Conservation (phyloP, 2,888 invertebrate genomes). For the Leucophora obtusa region DNA sequence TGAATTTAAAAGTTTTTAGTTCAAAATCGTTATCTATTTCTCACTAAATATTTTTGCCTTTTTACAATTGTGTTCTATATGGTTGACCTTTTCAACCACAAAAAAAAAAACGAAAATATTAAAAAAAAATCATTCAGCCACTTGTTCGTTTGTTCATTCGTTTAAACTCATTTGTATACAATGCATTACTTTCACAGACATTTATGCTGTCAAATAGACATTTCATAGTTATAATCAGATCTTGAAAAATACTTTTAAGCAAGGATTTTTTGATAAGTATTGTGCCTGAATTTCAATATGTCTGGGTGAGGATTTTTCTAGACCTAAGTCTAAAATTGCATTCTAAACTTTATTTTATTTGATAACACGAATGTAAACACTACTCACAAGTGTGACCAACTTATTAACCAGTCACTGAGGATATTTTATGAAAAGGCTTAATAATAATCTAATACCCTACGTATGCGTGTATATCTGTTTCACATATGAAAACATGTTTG, state of each 20-base stretch:
- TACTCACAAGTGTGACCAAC: too few species aligned
- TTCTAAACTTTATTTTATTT: too few species aligned
- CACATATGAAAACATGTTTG: neutral
- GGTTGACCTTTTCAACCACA: slow-evolving; percentile 15
- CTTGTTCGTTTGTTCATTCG: neutral
- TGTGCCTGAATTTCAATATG: neutral
- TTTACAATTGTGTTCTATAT: neutral
- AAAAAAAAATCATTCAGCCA: neutral
- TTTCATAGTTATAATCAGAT: slow-evolving; percentile 33
- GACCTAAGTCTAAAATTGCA: too few species aligned
- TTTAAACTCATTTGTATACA: slow-evolving; percentile 7
- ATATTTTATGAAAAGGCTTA: too few species aligned
- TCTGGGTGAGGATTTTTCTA: too few species aligned
- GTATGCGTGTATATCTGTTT: too few species aligned
- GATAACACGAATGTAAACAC: too few species aligned
- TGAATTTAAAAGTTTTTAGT: too few species aligned
- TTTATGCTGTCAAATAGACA: slow-evolving; percentile 31
- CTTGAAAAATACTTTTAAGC: neutral
- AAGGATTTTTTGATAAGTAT: neutral
- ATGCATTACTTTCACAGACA: slow-evolving; percentile 15
- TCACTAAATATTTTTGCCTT: neutral
- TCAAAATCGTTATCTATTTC: too few species aligned
- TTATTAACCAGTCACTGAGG: too few species aligned
- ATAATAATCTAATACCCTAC: too few species aligned
- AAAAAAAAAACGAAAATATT: neutral